Evolutionary conservation across 1,140 invertebrate genomes (phyloP).

Genomic region (Tetramorium alpestre): DNA sequence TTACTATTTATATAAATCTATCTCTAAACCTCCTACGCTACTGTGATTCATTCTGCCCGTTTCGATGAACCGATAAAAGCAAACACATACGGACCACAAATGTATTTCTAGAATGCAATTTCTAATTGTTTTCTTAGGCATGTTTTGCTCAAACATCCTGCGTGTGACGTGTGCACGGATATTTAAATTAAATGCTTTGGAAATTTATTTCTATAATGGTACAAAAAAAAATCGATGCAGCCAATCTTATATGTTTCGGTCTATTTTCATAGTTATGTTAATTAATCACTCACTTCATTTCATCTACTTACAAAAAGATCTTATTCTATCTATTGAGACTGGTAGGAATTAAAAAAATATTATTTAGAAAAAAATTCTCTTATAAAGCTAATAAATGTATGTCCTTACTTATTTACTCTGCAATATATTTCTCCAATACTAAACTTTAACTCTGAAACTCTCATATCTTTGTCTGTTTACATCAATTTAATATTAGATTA

Average conservation of each 20-base stretch:
- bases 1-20: not conserved
- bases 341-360: not conserved
- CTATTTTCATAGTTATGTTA: not conserved
- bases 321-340: not conserved
- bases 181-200: not conserved
- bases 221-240: not conserved
- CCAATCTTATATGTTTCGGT: not conserved
- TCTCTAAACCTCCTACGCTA: not conserved
- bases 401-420: not conserved
- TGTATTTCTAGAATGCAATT: not conserved
- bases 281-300: not conserved
- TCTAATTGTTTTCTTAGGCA: conserved; percentile 5
- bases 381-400: not conserved
- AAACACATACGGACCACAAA: not conserved
- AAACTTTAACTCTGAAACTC: not conserved
- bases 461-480: too few relatives aligned
- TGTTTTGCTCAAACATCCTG: not conserved
- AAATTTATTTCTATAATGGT: not conserved
- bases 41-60: not conserved
- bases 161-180: not conserved
- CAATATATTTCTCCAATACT: not conserved
- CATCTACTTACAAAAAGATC: not conserved
- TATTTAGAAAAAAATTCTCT: not conserved
- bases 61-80: conserved; percentile 8
- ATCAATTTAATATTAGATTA: conserved; percentile 1